Evolutionary conservation across 2,113 vertebrate genomes (phyloP).

Genomic region (Dromaius novaehollandiae): DNA sequence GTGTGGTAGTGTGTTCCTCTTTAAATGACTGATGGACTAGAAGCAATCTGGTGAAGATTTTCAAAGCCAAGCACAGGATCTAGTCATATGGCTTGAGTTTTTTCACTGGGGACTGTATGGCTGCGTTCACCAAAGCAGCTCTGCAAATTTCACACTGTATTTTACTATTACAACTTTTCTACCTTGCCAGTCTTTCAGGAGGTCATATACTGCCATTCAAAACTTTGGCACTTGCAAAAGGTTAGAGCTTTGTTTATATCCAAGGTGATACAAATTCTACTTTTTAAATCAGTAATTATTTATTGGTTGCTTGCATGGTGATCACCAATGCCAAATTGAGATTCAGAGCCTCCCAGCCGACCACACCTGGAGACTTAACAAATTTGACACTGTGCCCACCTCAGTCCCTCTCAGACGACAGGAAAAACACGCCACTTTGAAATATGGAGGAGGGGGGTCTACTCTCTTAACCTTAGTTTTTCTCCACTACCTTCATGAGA

Average conservation of each 20-base stretch:
- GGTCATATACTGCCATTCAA: not conserved
- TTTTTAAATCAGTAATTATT: not conserved
- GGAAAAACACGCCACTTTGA: not conserved
- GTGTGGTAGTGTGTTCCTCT: not conserved
- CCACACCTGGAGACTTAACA: not conserved
- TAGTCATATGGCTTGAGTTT: not conserved
- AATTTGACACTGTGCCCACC: not conserved
- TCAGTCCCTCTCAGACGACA: not conserved
- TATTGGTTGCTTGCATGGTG: not conserved
- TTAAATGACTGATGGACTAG: too few relatives aligned
- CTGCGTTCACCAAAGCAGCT: not conserved
- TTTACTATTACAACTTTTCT: not conserved
- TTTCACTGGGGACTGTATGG: not conserved
- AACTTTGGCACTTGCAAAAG: not conserved
- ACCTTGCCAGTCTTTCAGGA: not conserved
- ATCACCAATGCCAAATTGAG: not conserved
- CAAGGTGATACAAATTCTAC: not conserved
- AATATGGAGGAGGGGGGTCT: not conserved
- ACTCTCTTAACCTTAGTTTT: conserved; percentile 56
- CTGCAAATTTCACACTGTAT: not conserved
- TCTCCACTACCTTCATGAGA: conserved; percentile 1
- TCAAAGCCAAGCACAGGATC: too few relatives aligned
- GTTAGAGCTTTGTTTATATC: not conserved
- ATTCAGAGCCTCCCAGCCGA: not conserved
- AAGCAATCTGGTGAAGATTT: too few relatives aligned